A percentile compares a stretch with the other conserved stretches of the same genome.
Evolutionary conservation across 2,797 vertebrate genomes (phyloP).

Genomic region (Philypnodon macrostomus): DNA sequence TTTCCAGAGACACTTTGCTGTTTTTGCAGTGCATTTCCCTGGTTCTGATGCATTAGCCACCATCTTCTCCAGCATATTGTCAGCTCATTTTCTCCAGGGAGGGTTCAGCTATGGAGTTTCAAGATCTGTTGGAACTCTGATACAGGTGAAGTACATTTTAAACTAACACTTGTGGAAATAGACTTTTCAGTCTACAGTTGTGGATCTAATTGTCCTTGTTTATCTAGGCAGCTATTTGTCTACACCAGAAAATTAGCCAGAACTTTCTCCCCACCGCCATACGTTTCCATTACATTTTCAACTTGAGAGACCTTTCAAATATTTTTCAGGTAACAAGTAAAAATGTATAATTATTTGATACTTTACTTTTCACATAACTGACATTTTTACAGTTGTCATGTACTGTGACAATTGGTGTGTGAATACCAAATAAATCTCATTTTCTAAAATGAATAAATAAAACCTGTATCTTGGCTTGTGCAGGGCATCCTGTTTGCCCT

Average conservation of each 20-base stretch:
- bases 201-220: not conserved
- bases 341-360: too few species aligned
- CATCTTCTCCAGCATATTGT: constrained; percentile 80
- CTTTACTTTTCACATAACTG: too few species aligned
- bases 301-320: constrained; percentile 77
- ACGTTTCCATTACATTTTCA: constrained; percentile 83
- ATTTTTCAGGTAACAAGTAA: constrained; percentile 74
- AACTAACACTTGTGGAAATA: too few species aligned
- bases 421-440: too few species aligned
- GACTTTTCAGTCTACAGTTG: not conserved
- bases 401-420: too few species aligned
- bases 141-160: constrained; percentile 54
- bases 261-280: constrained; percentile 82
- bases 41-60: constrained; percentile 70
- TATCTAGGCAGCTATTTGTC: constrained; percentile 74
- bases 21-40: constrained; percentile 79
- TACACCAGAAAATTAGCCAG: constrained; percentile 85
- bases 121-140: constrained; percentile 72
- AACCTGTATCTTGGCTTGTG: too few species aligned
- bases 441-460: too few species aligned
- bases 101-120: constrained; percentile 80
- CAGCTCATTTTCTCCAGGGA: constrained; percentile 78
- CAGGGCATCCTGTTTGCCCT: constrained; percentile 71
- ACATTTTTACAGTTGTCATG: too few species aligned
- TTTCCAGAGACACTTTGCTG: constrained; percentile 72